Evolutionary conservation across 2,797 vertebrate species (phyloP).

Genomic region (Pterois miles): DNA sequence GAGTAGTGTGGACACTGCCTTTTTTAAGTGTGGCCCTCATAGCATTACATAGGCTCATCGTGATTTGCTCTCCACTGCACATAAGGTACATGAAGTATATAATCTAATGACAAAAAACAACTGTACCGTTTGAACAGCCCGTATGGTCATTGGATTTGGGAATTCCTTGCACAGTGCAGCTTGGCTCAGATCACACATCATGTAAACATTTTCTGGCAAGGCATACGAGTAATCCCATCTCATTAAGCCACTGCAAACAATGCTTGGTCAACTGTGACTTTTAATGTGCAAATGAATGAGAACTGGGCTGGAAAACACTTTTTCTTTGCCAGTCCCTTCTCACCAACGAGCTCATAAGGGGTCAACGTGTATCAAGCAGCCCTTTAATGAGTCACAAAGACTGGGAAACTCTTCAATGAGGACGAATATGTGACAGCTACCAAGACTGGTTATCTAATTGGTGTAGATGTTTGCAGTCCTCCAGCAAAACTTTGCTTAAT

Average conservation of each 20-base stretch:
- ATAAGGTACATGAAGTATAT: background rate
- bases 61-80: background rate
- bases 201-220: constrained; percentile 58
- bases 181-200: constrained; percentile 48
- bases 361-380: constrained; percentile 29
- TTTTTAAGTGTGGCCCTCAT: background rate
- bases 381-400: constrained; percentile 46
- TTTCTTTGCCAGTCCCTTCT: constrained; percentile 36
- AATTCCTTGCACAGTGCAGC: constrained; percentile 32
- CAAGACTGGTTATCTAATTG: constrained; percentile 49
- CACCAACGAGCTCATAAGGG: constrained; percentile 13
- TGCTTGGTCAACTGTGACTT: constrained; percentile 63
- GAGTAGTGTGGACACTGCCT: background rate
- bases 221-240: constrained; percentile 47
- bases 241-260: constrained; percentile 63
- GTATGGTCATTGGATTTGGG: constrained; percentile 1
- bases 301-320: constrained; percentile 50
- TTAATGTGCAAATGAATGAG: constrained; percentile 48
- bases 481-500: constrained; percentile 42
- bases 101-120: background rate
- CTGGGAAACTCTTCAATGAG: constrained; percentile 8
- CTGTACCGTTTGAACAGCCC: background rate
- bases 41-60: background rate
- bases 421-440: constrained; percentile 43
- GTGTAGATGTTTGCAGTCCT: constrained; percentile 25